Evolutionary conservation across 2,888 invertebrate species (phyloP), one percentile per base, ranked within the genome.

Genomic region (Troilus luridus): DNA sequence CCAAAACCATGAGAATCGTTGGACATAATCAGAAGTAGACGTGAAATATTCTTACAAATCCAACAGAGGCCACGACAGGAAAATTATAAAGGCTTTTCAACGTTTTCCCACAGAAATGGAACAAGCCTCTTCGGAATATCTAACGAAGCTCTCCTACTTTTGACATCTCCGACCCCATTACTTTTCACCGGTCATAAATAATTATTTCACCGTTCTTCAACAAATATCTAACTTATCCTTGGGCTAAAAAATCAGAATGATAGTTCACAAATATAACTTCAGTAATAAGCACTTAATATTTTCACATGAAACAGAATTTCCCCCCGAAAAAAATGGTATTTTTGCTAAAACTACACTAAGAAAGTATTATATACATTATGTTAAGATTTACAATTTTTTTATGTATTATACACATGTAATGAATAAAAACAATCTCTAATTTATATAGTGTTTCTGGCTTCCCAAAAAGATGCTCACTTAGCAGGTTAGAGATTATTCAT

Each of bases 41-140:
- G 17, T 27, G 27, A 77, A 77, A 77, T 41, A 77, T 77, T 77
- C 24, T 77, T 77, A 41, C 41, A 77, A 77, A 17, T 41, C 41
- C 41, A 41, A 77, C 3, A 17, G 17, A 77, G 72, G 8, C 72
- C 17, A 19, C 72, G 72, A 77, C 11, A 17, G 41, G 24, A 7
- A 77, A 77, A 77, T 77, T 77, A 41, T 27, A 77, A 41, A 77
- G 72, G 9, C 72, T 77, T 77, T 77, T 77, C 72, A 77, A 77
- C 72, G 72, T 77, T 77, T 77, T 77, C 14, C 72, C 72, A 77
- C 72, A 11, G 72, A 77, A 41, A 77, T 77, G 72, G 72, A 77
- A 77, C 41, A 41, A 77, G 27, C 41, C 41, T 27, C 14, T 17
- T 41, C 72, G 72, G 72, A 77, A 77, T 77, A 77, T 77, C 72